Conservation (phyloP, 2,113 vertebrate species). For the Campylomormyrus numenius region DNA sequence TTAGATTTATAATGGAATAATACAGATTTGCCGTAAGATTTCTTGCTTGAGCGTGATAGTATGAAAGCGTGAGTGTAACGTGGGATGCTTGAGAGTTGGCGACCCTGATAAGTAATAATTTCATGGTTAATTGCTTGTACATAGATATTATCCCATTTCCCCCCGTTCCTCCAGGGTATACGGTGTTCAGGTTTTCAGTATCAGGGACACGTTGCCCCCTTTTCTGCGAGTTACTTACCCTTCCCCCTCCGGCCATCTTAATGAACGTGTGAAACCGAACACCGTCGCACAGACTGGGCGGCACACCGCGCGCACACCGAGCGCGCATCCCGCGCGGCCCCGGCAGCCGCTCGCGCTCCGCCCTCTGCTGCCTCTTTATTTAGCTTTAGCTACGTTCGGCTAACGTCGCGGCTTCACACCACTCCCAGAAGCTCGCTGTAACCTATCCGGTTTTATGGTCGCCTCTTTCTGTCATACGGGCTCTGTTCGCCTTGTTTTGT, state of each 20-base stretch:
- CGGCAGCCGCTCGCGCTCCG: constrained; percentile 10
- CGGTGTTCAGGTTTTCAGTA: not conserved
- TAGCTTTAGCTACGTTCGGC: not conserved
- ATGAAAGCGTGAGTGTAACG: not conserved
- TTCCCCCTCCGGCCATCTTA: not conserved
- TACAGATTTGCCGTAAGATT: not conserved
- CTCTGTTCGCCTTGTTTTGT: not conserved
- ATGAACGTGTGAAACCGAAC: constrained; percentile 24
- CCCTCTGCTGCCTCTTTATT: constrained; percentile 12
- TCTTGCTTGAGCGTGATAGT: not conserved
- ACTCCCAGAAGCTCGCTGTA: constrained; percentile 32
- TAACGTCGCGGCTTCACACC: constrained; percentile 20
- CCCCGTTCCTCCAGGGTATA: not conserved
- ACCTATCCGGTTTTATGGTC: not conserved
- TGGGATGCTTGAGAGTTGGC: not conserved
- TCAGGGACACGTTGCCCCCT: not conserved
- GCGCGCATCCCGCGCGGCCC: constrained; percentile 6
- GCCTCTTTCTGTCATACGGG: not conserved
- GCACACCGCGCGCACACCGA: constrained; percentile 22
- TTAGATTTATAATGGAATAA: not conserved
- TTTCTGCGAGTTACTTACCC: not conserved
- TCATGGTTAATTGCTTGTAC: not conserved
- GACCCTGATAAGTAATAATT: not conserved
- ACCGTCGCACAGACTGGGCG: not conserved
- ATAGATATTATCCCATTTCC: not conserved